Evolutionary conservation across 2,797 vertebrate genomes (phyloP), one percentile per base, ranked within the genome.

Genomic region (Anguilla anguilla): DNA sequence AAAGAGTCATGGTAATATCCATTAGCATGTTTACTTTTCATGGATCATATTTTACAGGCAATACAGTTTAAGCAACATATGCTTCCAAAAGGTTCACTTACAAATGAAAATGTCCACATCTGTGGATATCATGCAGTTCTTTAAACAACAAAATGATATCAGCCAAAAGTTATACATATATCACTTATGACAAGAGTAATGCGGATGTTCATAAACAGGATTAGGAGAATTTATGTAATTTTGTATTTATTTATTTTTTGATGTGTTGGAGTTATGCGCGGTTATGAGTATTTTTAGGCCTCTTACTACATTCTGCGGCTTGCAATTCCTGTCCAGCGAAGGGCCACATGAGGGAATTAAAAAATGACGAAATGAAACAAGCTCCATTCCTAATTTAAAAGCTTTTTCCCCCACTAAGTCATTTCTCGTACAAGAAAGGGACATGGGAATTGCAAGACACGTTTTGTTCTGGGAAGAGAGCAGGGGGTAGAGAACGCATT

Each of bases 201-300:
- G 39, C 43, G n/a, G 22, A 49, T n/a, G 15, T 25, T 46, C 39
- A 81, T 81, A 81, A 81, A 81, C 77, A 81, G 77, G 43, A 81
- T 81, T 81, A 81, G 19, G 77, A 43, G 31, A 49, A 81, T 81
- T 51, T 81, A 81, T 81, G 61, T 9, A 67, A 67, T n/a, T 67
- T n/a, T 61, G 19, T 25, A 57, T 57, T 61, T 22, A 5, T 17
- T 46, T 79, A 17, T 46, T 3, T 49, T 49, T 46, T 39, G 9
- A 46, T 49, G 43, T 25, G 74, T 6, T 35, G 2, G 19, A 9
- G 19, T 46, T 19, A 19, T 25, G 39, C 39, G 22, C 10, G 22
- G 77, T 46, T 46, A 43, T 39, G n/a, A 43, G 15, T 46, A 46
- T 46, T 81, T 81, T 9, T 81, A 49, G 19, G 43, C 19, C 43